These are phyloP conservation scores for Ceyx cyanopectus DNA, from an alignment of 2,113 vertebrate species.

Conservation along the genomic window DNA sequence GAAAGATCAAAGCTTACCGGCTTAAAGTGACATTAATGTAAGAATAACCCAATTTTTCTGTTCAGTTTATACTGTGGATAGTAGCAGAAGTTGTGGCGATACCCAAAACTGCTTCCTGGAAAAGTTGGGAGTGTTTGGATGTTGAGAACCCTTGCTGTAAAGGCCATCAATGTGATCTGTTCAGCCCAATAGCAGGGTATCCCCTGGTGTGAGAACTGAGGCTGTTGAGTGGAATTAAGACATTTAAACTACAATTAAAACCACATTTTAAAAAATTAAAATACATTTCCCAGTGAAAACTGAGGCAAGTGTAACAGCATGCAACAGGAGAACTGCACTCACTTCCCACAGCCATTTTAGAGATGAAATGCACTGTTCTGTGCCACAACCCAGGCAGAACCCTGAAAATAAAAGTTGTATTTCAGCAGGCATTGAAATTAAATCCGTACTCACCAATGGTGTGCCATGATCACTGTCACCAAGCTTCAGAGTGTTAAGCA, in stretches of 20 bases:
- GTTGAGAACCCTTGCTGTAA: fast-evolving
- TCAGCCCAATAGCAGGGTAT: fast-evolving
- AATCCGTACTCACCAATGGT: fast-evolving
- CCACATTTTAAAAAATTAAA: neutral
- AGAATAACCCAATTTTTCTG: fast-evolving
- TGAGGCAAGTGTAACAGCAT: neutral
- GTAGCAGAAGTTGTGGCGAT: neutral
- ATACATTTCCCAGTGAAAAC: neutral
- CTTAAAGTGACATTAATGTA: fast-evolving
- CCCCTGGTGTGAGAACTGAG: fast-evolving
- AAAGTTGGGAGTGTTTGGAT: fast-evolving
- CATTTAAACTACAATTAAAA: neutral
- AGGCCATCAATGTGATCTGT: fast-evolving
- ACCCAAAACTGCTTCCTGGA: fast-evolving
- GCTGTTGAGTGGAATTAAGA: neutral
- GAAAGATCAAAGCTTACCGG: neutral
- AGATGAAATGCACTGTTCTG: neutral
- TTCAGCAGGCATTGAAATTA: neutral
- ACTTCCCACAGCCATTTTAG: neutral
- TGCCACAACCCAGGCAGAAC: neutral
- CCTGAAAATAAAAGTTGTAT: neutral
- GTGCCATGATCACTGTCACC: too few relatives aligned
- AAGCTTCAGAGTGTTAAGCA: neutral
- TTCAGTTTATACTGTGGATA: too few relatives aligned
- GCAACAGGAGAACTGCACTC: neutral